A percentile compares a stretch with the other conserved stretches of the same genome.
Conservation (phyloP, 2,888 invertebrate species). For the Eugnorisma glareosa region DNA sequence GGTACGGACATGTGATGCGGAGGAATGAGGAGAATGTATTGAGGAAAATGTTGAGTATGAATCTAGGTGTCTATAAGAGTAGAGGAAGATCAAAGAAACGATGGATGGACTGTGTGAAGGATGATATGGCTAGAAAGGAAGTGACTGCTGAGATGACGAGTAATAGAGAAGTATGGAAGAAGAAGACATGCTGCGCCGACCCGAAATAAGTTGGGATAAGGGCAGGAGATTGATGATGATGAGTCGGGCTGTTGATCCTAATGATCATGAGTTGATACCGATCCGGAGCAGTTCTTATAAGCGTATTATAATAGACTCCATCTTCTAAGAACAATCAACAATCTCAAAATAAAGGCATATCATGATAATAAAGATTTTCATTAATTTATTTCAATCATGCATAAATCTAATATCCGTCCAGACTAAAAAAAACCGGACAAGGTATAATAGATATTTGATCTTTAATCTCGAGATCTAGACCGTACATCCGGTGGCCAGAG, state of each 20-base stretch:
- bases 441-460: slow-evolving; percentile 1
- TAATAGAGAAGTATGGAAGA: too few relatives aligned
- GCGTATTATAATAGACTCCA: not conserved
- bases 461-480: slow-evolving; percentile 15
- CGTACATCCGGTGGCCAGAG: slow-evolving; percentile 5
- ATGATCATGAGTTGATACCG: not conserved
- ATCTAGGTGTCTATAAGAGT: too few relatives aligned
- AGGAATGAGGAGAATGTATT: too few relatives aligned
- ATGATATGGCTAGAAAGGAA: too few relatives aligned
- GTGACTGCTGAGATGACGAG: too few relatives aligned
- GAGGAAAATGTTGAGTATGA: too few relatives aligned
- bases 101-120: too few relatives aligned
- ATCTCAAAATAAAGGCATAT: not conserved
- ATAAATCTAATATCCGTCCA: slow-evolving; percentile 4
- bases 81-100: too few relatives aligned
- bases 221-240: too few relatives aligned
- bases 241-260: not conserved
- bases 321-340: not conserved
- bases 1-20: too few relatives aligned
- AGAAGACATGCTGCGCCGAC: too few relatives aligned
- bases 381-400: not conserved
- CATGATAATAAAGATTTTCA: not conserved
- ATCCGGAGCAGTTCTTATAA: not conserved
- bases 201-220: too few relatives aligned
- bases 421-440: not conserved